Base-by-base conservation (phyloP, 2,797 vertebrate genomes). In the Orestias chungarensis region DNA sequence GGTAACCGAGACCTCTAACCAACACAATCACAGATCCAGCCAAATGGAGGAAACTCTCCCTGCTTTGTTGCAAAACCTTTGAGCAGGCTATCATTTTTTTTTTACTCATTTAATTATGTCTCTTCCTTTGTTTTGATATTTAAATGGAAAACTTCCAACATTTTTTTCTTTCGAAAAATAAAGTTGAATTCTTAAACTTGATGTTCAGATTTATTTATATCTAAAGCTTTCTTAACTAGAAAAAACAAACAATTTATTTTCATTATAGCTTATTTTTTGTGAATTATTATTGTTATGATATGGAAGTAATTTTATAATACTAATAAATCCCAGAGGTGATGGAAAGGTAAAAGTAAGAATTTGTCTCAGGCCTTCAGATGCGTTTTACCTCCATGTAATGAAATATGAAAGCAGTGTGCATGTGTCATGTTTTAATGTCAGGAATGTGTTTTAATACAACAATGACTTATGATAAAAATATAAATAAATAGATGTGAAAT, bases 111-210 rank as follows among this genome's bases (percentile, higher is more conserved):
- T 70, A 64, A 49, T 70, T 70, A 66, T 68, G 73, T 78, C 71
- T 80, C 44, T 31, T 57, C 57, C 50, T 84, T 75, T 80, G 64
- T 81, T 70, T 2, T 73, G 80, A 83, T 94, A 94, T 94, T 93
- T 94, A 93, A 94, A 79, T 89, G 88, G 94, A 87, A 79, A 89
- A 67, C 92, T 94, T 92, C 90, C 74, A 86, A 52, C 79, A 78
- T 74, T 76, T 77, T 54, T 74, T 70, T 68, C 75, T 79, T 31
- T 90, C 86, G 82, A 89, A 74, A 90, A 93, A 94, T 93, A 88
- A 88, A 88, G 83, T 44, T 86, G 79, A 87, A 71, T 87, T 89
- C 89, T 88, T 86, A 90, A 91, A 85, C 44, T 76, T 85, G 84
- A 54, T 80, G 23, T 74, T 6, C 57, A 75, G n/a, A 77, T 55